These are phyloP conservation scores for Morone chrysops DNA, from an alignment of 2,113 vertebrate species.

Conservation along the genomic window DNA sequence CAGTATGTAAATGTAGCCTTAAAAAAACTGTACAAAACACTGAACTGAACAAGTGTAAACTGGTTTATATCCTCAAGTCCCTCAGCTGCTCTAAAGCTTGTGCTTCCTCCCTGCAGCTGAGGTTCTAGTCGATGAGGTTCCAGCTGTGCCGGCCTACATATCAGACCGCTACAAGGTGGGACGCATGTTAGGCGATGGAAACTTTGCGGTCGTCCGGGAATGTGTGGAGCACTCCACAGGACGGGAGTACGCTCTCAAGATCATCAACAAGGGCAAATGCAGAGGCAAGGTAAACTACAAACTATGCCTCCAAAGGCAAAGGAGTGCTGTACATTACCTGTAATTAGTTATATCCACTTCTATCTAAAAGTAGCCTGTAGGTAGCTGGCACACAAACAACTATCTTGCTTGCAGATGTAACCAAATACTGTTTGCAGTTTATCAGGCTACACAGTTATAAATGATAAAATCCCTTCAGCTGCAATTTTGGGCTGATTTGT, in stretches of 20 bases:
- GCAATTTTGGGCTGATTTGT: too few species aligned
- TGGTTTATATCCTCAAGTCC: not conserved
- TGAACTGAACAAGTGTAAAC: not conserved
- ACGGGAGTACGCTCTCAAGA: constrained; percentile 98
- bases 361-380: too few species aligned
- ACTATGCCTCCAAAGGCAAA: not conserved
- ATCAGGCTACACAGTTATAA: too few species aligned
- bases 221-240: constrained; percentile 97
- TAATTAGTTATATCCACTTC: too few species aligned
- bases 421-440: too few species aligned
- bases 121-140: constrained; percentile 89
- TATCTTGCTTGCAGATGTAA: too few species aligned
- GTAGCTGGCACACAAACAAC: too few species aligned
- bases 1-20: not conserved
- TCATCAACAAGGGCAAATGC: constrained; percentile 99
- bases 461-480: too few species aligned
- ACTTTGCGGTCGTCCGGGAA: constrained; percentile 98
- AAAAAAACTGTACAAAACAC: not conserved
- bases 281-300: constrained; percentile 91
- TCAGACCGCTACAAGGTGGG: constrained; percentile 97
- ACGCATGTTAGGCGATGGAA: constrained; percentile 95
- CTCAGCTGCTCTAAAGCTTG: not conserved
- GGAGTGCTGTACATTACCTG: not conserved
- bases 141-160: constrained; percentile 95
- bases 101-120: constrained; percentile 53